A percentile compares a stretch with the other conserved stretches of the same genome.
Evolutionary conservation across 2,113 vertebrate genomes (phyloP).

Genomic region (Aspiorhynchus laticeps): DNA sequence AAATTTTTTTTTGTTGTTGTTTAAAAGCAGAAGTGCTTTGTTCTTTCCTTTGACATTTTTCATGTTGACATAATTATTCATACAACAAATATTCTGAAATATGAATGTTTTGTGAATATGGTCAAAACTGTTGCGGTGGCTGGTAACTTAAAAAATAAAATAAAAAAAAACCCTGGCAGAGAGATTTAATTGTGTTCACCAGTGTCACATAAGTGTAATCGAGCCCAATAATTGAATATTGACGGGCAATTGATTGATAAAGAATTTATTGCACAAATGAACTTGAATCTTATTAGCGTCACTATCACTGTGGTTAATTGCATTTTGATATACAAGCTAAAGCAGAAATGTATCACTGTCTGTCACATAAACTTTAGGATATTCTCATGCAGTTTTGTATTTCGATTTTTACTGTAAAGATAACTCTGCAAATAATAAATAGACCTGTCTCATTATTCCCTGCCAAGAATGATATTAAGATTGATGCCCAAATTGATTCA

Average conservation of each 20-base stretch:
- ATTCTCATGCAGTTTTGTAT: neutral
- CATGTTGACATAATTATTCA: too few species aligned
- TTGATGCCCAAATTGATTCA: neutral
- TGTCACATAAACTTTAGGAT: neutral
- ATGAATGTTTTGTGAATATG: too few species aligned
- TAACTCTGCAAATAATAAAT: neutral
- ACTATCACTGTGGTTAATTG: slow-evolving; percentile 59
- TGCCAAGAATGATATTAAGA: neutral
- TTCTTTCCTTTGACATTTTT: too few species aligned
- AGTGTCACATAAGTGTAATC: slow-evolving; percentile 49
- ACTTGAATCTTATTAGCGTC: slow-evolving; percentile 54
- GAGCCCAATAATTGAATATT: slow-evolving; percentile 51
- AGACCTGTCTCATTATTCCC: neutral
- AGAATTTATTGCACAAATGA: slow-evolving; percentile 46
- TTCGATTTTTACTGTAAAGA: neutral
- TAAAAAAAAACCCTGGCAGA: too few species aligned
- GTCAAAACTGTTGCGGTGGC: too few species aligned
- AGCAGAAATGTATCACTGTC: slow-evolving; percentile 46
- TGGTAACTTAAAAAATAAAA: too few species aligned
- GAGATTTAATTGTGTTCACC: slow-evolving; percentile 52
- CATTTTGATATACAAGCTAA: slow-evolving; percentile 62
- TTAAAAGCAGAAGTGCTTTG: too few species aligned
- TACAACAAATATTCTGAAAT: too few species aligned
- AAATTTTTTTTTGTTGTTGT: too few species aligned
- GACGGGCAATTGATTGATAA: slow-evolving; percentile 58